These are phyloP conservation scores for Cataglyphis rosenhaueri DNA, from an alignment of 2,888 invertebrate species.

Conservation along the genomic window DNA sequence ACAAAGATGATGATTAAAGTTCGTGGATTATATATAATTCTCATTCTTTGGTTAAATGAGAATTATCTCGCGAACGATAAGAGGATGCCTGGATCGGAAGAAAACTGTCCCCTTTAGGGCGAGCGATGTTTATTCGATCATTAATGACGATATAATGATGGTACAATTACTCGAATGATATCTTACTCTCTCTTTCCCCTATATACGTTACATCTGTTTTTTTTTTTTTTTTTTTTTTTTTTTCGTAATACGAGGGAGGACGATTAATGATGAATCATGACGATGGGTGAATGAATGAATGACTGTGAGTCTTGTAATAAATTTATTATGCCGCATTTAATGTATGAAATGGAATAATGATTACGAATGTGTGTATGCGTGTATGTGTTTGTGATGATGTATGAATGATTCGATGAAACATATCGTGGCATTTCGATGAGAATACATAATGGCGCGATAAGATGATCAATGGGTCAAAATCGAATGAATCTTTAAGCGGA, in stretches of 20 bases:
- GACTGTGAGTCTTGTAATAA: slow-evolving; percentile 51
- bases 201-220: not conserved
- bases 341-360: slow-evolving; percentile 54
- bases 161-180: slow-evolving; percentile 8
- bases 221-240: not conserved
- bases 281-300: slow-evolving; percentile 55
- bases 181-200: not conserved
- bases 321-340: slow-evolving; percentile 55
- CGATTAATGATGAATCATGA: slow-evolving; percentile 35
- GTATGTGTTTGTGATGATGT: slow-evolving; percentile 9
- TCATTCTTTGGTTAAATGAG: slow-evolving; percentile 1
- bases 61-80: slow-evolving; percentile 27
- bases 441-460: slow-evolving; percentile 43
- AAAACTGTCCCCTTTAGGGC: not conserved
- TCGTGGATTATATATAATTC: slow-evolving; percentile 18
- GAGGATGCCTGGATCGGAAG: slow-evolving; percentile 32
- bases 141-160: slow-evolving; percentile 16
- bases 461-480: slow-evolving; percentile 32
- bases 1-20: slow-evolving; percentile 29
- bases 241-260: slow-evolving; percentile 18
- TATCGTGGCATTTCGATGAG: slow-evolving; percentile 49
- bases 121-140: slow-evolving; percentile 49
- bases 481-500: slow-evolving; percentile 39
- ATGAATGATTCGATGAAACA: slow-evolving; percentile 51
- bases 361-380: slow-evolving; percentile 48